These are phyloP conservation scores for Gasterosteus aculeatus DNA, from an alignment of 2,113 vertebrate genomes.

Conservation along the genomic window DNA sequence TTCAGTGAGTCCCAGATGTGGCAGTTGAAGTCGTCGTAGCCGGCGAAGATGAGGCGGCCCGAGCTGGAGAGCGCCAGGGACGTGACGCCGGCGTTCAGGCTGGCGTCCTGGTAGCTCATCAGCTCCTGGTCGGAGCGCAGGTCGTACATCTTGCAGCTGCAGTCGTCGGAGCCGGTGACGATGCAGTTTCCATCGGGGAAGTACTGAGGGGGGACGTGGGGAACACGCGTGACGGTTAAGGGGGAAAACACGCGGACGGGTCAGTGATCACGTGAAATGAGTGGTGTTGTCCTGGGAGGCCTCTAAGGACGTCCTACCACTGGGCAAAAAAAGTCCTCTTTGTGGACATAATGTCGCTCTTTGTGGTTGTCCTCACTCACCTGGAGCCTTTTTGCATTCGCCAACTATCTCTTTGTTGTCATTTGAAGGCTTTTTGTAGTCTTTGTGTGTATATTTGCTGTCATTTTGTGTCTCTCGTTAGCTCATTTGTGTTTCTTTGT, in stretches of 20 bases:
- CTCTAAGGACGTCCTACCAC: not conserved
- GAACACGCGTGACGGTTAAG: not conserved
- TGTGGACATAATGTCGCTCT: no score
- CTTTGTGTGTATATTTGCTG: not conserved
- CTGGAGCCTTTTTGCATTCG: no score
- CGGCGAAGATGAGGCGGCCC: conserved; percentile 92
- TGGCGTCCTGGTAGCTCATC: conserved; percentile 85
- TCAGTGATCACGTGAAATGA: no score
- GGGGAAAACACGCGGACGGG: not conserved
- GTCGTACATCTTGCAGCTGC: conserved; percentile 92
- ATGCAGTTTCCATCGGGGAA: conserved; percentile 87
- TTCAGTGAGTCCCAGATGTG: conserved; percentile 97
- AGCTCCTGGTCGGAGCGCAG: conserved; percentile 94
- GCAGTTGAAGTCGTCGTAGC: conserved; percentile 98
- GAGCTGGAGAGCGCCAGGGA: conserved; percentile 92
- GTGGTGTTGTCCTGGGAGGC: not conserved
- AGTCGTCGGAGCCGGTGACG: conserved; percentile 93
- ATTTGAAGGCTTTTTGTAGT: no score
- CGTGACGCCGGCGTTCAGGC: conserved; percentile 92
- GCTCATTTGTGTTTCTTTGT: no score
- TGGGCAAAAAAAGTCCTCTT: no score
- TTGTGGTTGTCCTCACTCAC: no score
- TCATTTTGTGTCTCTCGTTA: not conserved
- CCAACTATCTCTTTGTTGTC: no score
- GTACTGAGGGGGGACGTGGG: conserved; percentile 77